Conservation (phyloP, 2,888 invertebrate species). For the Leucoptera coffeella region DNA sequence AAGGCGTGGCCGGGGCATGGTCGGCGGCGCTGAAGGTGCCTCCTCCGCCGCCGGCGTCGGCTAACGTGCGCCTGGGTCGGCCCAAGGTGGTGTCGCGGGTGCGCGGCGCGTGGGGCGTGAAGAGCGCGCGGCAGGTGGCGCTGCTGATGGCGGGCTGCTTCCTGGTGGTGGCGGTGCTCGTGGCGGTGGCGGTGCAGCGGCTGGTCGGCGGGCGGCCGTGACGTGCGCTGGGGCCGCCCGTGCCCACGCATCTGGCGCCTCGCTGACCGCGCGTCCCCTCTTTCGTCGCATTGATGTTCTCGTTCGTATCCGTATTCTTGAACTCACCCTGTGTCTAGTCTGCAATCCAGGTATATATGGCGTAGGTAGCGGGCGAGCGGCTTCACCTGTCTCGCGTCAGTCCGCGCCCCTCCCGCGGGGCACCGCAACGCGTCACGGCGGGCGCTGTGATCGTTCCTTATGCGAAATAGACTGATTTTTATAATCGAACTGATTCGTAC, state of each 20-base stretch:
- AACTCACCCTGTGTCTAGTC: too few species aligned
- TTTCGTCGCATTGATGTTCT: too few species aligned
- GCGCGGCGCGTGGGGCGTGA: slow-evolving; percentile 42
- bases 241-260: slow-evolving; percentile 23
- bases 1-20: slow-evolving; percentile 62
- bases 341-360: not conserved
- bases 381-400: too few species aligned
- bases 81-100: too few species aligned
- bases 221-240: slow-evolving; percentile 32
- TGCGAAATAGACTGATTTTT: slow-evolving; percentile 53
- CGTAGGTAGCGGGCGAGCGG: slow-evolving; percentile 4
- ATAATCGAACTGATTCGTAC: too few species aligned
- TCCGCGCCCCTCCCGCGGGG: too few species aligned
- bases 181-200: slow-evolving; percentile 57
- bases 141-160: slow-evolving; percentile 56
- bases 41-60: slow-evolving; percentile 29
- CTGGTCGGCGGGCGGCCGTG: slow-evolving; percentile 41
- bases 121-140: slow-evolving; percentile 56
- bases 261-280: slow-evolving; percentile 20
- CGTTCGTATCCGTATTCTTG: too few species aligned
- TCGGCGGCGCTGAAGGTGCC: slow-evolving; percentile 59
- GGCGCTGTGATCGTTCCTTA: slow-evolving; percentile 45
- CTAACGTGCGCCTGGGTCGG: too few species aligned
- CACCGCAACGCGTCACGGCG: not conserved
- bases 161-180: slow-evolving; percentile 53